Conservation (phyloP, 2,113 vertebrate genomes). For the Cichladusa arquata region DNA sequence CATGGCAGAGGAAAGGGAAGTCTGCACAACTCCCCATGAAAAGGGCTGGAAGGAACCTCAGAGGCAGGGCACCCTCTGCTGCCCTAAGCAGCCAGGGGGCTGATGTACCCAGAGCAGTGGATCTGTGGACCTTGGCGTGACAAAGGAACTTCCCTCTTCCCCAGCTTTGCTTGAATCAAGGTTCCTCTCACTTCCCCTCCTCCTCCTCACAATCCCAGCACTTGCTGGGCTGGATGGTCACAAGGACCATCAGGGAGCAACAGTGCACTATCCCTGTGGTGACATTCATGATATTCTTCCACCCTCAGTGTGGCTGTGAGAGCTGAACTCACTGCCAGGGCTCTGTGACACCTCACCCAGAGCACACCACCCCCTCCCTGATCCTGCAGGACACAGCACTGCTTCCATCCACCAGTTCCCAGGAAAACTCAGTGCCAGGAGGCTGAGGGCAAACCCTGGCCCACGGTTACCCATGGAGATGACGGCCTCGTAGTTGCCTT, state of each 20-base stretch:
- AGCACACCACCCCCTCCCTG: not conserved
- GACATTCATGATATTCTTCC: rapidly evolving
- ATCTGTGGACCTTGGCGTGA: not conserved
- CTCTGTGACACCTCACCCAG: not conserved
- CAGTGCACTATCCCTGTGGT: rapidly evolving
- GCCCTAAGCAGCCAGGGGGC: not conserved
- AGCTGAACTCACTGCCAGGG: not conserved
- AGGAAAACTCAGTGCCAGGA: not conserved
- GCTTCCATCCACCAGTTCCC: not conserved
- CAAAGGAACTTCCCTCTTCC: not conserved
- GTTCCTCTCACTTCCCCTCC: not conserved
- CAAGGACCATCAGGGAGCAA: not conserved
- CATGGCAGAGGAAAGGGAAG: not conserved
- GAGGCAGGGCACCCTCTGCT: not conserved
- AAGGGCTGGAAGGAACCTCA: slow-evolving; percentile 7
- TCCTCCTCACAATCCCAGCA: not conserved
- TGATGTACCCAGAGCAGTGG: not conserved
- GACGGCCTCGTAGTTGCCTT: slow-evolving; percentile 78
- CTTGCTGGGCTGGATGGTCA: rapidly evolving
- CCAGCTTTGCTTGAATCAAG: not conserved
- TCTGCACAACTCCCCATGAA: not conserved
- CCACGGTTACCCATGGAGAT: slow-evolving; percentile 74
- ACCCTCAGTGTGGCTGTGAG: not conserved
- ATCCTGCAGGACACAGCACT: not conserved
- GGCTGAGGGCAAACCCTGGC: not conserved